Conservation (phyloP, 2,888 invertebrate genomes). For the Hydroisotoma schaefferi region DNA sequence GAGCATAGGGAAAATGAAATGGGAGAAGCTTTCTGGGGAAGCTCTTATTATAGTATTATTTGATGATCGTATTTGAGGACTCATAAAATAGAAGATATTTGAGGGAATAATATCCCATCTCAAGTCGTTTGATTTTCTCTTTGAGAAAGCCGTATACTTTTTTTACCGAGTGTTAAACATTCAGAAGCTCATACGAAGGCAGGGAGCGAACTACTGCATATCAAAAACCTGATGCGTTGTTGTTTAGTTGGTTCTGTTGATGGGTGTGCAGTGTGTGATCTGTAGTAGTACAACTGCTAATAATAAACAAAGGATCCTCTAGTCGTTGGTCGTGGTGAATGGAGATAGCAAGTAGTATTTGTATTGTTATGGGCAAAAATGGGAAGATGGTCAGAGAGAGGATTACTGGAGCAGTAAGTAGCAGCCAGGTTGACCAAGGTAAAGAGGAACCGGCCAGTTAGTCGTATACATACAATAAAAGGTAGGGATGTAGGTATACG, state of each 20-base stretch:
- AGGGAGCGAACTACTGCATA: no score
- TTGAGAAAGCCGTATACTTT: constrained; percentile 28
- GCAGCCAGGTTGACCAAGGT: no score
- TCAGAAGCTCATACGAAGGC: not conserved
- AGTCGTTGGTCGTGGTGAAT: not conserved
- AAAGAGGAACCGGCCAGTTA: no score
- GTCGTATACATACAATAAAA: no score
- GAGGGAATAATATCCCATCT: constrained; percentile 34
- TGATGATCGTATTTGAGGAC: constrained; percentile 36
- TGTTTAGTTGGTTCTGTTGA: not conserved
- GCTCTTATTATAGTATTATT: constrained; percentile 22
- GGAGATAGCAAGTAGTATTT: not conserved
- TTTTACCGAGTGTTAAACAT: not conserved
- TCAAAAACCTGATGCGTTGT: no score
- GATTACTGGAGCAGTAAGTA: not conserved
- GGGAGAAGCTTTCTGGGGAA: constrained; percentile 6
- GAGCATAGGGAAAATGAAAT: constrained; percentile 14
- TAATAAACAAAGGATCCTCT: constrained; percentile 30
- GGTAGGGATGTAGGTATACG: no score
- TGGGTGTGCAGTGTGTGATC: constrained; percentile 15
- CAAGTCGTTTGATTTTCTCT: constrained; percentile 34
- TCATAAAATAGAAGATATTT: constrained; percentile 42
- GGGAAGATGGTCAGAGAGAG: not conserved
- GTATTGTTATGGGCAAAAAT: not conserved
- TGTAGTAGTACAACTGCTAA: constrained; percentile 39